Evolutionary conservation across 2,113 vertebrate genomes (phyloP).

Genomic region (Nyctereutes procyonoides): DNA sequence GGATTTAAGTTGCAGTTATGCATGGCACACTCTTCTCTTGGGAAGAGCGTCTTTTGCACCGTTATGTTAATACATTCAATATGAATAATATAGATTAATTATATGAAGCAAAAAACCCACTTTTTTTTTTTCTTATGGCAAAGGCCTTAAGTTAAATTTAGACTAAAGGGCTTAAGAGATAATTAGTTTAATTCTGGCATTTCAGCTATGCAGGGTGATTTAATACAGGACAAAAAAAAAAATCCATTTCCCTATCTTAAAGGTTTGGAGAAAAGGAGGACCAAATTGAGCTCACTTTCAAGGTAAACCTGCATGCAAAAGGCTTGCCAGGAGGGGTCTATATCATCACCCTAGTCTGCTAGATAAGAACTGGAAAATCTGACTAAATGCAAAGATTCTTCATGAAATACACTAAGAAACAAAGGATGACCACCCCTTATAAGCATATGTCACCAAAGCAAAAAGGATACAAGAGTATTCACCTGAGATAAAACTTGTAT

Average conservation of each 20-base stretch:
- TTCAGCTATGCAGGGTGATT: slow-evolving; percentile 62
- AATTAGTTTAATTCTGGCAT: slow-evolving; percentile 74
- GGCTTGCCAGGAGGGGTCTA: background rate
- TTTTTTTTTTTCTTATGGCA: slow-evolving; percentile 79
- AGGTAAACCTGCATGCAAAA: slow-evolving; percentile 18
- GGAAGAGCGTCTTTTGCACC: slow-evolving; percentile 86
- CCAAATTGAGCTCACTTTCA: slow-evolving; percentile 34
- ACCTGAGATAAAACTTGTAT: slow-evolving; percentile 91
- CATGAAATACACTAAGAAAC: slow-evolving; percentile 79
- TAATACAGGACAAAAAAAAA: slow-evolving; percentile 20
- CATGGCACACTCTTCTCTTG: slow-evolving; percentile 83
- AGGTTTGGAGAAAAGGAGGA: slow-evolving; percentile 17
- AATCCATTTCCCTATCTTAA: slow-evolving; percentile 52
- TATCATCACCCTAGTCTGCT: background rate
- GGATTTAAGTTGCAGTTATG: slow-evolving; percentile 78
- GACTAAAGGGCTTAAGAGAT: slow-evolving; percentile 77
- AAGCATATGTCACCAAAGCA: slow-evolving; percentile 82
- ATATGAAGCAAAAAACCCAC: slow-evolving; percentile 81
- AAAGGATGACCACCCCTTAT: slow-evolving; percentile 82
- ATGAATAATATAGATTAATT: slow-evolving; percentile 87
- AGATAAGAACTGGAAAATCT: slow-evolving; percentile 18
- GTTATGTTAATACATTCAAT: slow-evolving; percentile 89
- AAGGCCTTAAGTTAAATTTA: slow-evolving; percentile 79
- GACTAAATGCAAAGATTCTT: slow-evolving; percentile 62
- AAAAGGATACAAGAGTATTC: slow-evolving; percentile 87